Base-by-base conservation (phyloP, 1,140 invertebrate species). In the Chrysomallon squamiferum region DNA sequence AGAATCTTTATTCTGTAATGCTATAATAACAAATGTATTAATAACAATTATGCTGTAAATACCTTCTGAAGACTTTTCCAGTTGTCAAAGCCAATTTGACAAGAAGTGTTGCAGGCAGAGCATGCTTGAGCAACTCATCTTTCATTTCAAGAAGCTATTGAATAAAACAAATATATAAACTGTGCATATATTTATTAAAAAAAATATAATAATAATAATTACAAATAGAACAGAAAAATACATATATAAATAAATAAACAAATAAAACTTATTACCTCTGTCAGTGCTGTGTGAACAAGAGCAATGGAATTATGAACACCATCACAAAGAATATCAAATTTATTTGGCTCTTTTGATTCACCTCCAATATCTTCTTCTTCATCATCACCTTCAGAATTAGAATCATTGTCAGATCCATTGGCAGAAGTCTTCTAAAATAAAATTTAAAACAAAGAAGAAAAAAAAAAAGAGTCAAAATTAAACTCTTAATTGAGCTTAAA, bases 61-160 rank as follows among this genome's bases (percentile, higher is more conserved):
- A 85, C 83, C 83, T 81, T 69, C 84, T 77, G 69, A 83, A 86
- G 1, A 84, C 67, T 71, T 78, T 81, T 9, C 78, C 77, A 25
- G 74, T 79, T 22, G 74, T 72, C 29, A 84, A 72, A 4, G 83
- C 75, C n/a, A 85, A 62, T 61, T 80, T 79, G 7, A 81, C 71
- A 20, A 83, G 71, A 13, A 84, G 64, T 57, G 75, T 77, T n/a
- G 84, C 79, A 3, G 84, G 83, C 49, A 86, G 64, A 59, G 74
- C 58, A 70, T 86, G 82, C 27, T 75, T 72, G 15, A 86, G 63
- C 67, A 86, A 65, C 59, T 84, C 77, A 76, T 85, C 82, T 71
- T 86, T 86, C 61, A 85, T 70, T n/a, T 79, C 77, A 27, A 84
- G 65, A 13, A 84, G 62, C 76, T 85, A 65, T 15, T n/a, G 68